phyloP scores from a whole-genome alignment of 1,140 invertebrate genomes.

The Phymorhynchus buccinoides region DNA sequence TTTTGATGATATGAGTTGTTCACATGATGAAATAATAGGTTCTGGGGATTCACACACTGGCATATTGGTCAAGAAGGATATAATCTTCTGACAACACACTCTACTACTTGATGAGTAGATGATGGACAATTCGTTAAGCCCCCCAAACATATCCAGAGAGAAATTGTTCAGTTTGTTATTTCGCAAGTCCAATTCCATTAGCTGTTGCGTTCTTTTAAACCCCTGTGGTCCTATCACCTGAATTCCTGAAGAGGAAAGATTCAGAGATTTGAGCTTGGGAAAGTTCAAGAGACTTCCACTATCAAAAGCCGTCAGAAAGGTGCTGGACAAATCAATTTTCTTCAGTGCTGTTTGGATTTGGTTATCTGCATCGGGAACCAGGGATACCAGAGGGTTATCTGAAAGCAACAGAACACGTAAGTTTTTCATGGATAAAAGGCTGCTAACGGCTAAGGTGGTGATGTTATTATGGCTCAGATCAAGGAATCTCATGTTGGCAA shows the following conservation, averaged over 20 bases:
- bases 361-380: background rate
- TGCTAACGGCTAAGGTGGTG: background rate
- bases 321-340: background rate
- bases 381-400: background rate
- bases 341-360: background rate
- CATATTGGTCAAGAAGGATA: slow-evolving; percentile 27
- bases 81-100: slow-evolving; percentile 46
- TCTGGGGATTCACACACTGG: background rate
- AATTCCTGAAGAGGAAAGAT: background rate
- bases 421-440: slow-evolving; percentile 1
- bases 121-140: background rate
- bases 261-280: slow-evolving; percentile 4
- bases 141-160: slow-evolving; percentile 35
- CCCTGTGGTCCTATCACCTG: slow-evolving; percentile 16
- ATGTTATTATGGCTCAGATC: slow-evolving; percentile 40
- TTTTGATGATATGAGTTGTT: slow-evolving; percentile 44
- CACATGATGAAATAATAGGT: slow-evolving; percentile 50
- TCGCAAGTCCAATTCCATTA: slow-evolving; percentile 24
- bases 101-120: slow-evolving; percentile 41
- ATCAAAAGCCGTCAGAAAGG: slow-evolving; percentile 12
- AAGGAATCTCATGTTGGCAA: background rate
- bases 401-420: slow-evolving; percentile 19
- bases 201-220: background rate
- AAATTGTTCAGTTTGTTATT: slow-evolving; percentile 35
- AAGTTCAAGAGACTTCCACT: slow-evolving; percentile 3